phyloP scores from a whole-genome alignment of 2,113 vertebrate species.

The Toxotes chatareus region DNA sequence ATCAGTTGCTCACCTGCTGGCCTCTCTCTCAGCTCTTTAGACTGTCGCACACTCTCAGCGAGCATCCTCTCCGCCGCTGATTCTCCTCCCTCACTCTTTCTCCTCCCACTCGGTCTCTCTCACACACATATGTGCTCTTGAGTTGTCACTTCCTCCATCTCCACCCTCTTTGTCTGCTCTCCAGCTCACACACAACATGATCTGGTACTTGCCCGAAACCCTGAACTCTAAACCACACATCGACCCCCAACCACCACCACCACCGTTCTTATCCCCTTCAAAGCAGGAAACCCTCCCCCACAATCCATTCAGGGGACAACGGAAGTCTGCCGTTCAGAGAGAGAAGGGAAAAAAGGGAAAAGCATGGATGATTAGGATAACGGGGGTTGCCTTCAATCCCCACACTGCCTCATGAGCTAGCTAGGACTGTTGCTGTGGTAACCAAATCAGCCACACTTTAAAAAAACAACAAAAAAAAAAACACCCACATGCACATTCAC shows the following conservation, averaged over 20 bases:
- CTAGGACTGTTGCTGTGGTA: conserved; percentile 73
- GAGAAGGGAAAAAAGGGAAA: conserved; percentile 23
- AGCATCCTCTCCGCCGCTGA: conserved; percentile 60
- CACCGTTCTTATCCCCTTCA: conserved; percentile 17
- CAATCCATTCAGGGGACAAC: conserved; percentile 4
- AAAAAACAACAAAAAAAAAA: not conserved
- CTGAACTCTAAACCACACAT: not conserved
- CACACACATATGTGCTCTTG: conserved; percentile 46
- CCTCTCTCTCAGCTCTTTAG: conserved; percentile 55
- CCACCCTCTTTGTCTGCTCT: conserved; percentile 54
- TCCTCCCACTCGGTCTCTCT: conserved; percentile 58
- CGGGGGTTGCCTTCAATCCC: conserved; percentile 51
- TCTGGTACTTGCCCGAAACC: conserved; percentile 7
- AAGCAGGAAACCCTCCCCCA: conserved; percentile 39
- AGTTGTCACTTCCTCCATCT: conserved; percentile 60
- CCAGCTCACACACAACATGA: conserved; percentile 16
- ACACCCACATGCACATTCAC: conserved; percentile 28
- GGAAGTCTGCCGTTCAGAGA: conserved; percentile 41
- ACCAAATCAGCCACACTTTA: conserved; percentile 58
- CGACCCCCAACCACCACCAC: not conserved
- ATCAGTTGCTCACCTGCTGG: conserved; percentile 69
- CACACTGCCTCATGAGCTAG: conserved; percentile 39
- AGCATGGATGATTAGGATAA: conserved; percentile 32
- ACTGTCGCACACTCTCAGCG: conserved; percentile 45
- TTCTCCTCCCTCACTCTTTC: conserved; percentile 61